Conservation (phyloP, 2,888 invertebrate species). For the Himalopsyche anomala region DNA sequence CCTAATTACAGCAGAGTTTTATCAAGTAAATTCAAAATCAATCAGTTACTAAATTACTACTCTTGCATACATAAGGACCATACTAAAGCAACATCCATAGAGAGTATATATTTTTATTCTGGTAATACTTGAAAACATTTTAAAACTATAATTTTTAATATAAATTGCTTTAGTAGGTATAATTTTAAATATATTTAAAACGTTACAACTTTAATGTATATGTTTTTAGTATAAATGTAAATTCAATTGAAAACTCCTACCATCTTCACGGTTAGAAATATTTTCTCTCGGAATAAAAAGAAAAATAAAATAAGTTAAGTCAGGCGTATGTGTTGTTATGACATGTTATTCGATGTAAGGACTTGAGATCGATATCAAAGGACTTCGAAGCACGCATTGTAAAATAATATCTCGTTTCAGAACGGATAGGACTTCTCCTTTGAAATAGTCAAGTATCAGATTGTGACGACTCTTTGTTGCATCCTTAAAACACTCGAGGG, state of each 20-base stretch:
- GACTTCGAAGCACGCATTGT: constrained; percentile 38
- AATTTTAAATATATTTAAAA: too few species aligned
- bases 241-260: constrained; percentile 8
- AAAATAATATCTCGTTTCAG: constrained; percentile 40
- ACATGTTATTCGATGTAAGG: constrained; percentile 36
- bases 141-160: too few species aligned
- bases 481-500: constrained; percentile 1
- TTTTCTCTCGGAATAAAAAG: not conserved
- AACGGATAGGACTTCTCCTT: not conserved
- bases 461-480: constrained; percentile 22
- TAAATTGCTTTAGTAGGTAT: too few species aligned
- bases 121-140: too few species aligned
- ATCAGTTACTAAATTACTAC: too few species aligned
- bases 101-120: too few species aligned
- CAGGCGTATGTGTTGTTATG: constrained; percentile 32
- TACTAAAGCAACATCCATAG: too few species aligned
- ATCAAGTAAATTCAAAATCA: too few species aligned
- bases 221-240: too few species aligned
- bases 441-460: constrained; percentile 20
- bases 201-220: too few species aligned
- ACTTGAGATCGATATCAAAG: constrained; percentile 42
- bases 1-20: too few species aligned
- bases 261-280: not conserved
- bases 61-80: too few species aligned
- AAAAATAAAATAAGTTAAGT: not conserved